Conservation (phyloP, 1,140 invertebrate genomes). For the Formica exsecta region DNA sequence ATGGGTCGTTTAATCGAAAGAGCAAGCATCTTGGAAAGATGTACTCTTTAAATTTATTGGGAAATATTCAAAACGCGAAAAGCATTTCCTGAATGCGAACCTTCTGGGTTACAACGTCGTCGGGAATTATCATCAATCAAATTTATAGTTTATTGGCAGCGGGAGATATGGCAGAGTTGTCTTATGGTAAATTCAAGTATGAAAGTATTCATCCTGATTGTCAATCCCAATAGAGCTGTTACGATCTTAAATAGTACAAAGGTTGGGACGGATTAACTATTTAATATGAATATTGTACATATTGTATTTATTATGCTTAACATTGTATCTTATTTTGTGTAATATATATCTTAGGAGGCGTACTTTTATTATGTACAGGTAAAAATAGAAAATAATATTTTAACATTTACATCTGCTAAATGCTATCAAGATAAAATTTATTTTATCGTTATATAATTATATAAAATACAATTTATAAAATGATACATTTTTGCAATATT, state of each 20-base stretch:
- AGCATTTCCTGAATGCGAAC: not conserved
- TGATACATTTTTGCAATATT: not conserved
- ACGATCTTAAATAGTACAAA: not conserved
- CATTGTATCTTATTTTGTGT: not conserved
- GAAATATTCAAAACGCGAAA: constrained; percentile 10
- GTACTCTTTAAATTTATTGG: constrained; percentile 56
- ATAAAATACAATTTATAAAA: not conserved
- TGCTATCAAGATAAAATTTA: not conserved
- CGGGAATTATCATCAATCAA: constrained; percentile 15
- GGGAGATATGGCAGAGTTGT: not conserved
- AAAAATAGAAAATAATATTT: constrained; percentile 11
- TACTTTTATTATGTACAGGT: not conserved
- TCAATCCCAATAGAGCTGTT: not conserved
- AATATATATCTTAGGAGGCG: not conserved
- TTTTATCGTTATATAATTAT: not conserved
- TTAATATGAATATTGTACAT: not conserved
- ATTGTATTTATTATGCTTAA: not conserved
- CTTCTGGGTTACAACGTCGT: constrained; percentile 1
- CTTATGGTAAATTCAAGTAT: constrained; percentile 5
- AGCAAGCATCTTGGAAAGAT: constrained; percentile 81
- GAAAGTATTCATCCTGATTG: not conserved
- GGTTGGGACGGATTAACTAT: not conserved
- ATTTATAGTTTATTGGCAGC: constrained; percentile 18
- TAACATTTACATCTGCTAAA: not conserved
- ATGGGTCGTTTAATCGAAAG: constrained; percentile 63